These are phyloP conservation scores for Lacanobia oleracea DNA, from an alignment of 2,888 invertebrate species.

Conservation along the genomic window DNA sequence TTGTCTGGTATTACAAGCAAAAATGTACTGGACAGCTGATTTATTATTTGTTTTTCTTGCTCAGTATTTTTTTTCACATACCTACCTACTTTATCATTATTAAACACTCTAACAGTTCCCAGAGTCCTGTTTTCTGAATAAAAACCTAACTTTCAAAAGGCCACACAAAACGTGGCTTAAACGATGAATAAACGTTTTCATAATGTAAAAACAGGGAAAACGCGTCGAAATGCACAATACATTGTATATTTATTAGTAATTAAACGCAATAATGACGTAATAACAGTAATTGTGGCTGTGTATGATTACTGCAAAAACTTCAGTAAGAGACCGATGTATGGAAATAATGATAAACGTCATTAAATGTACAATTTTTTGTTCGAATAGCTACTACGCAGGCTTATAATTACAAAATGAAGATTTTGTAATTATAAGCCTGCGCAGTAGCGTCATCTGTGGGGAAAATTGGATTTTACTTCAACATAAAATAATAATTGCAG, in stretches of 20 bases:
- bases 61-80: no score
- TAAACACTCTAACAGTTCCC: background rate
- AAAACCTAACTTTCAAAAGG: conserved; percentile 43
- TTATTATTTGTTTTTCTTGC: no score
- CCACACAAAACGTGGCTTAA: conserved; percentile 34
- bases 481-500: conserved; percentile 8
- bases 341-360: conserved; percentile 47
- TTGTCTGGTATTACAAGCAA: no score
- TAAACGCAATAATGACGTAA: conserved; percentile 61
- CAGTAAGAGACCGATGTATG: conserved; percentile 21
- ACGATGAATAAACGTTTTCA: conserved; percentile 22
- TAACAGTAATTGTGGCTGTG: conserved; percentile 45
- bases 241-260: conserved; percentile 58
- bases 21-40: no score
- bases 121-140: conserved; percentile 1
- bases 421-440: conserved; percentile 31
- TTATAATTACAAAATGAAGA: no score
- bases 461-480: conserved; percentile 5
- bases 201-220: conserved; percentile 25
- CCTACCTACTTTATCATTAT: no score
- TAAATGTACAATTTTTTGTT: conserved; percentile 46
- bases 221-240: conserved; percentile 35
- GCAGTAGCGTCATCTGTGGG: background rate
- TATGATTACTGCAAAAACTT: conserved; percentile 51
- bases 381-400: no score